phyloP scores from a whole-genome alignment of 1,140 invertebrate species.

The Oncopeltus fasciatus region DNA sequence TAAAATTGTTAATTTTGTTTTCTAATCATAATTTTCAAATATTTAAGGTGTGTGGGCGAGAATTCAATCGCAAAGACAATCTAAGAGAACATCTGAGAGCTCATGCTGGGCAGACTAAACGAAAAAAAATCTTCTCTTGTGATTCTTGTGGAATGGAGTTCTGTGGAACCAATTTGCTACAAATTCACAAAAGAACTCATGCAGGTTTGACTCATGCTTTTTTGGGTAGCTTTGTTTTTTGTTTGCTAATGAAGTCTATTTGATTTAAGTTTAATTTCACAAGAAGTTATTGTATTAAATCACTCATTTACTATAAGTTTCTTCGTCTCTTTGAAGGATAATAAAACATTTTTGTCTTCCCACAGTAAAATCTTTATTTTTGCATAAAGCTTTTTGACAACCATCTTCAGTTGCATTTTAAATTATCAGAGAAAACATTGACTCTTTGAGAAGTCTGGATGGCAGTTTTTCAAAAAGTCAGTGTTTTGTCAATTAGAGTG shows the following conservation, averaged over 20 bases:
- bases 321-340: no score
- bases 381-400: no score
- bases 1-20: background rate
- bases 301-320: no score
- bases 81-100: slow-evolving; percentile 55
- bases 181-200: slow-evolving; percentile 53
- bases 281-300: background rate
- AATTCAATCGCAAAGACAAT: slow-evolving; percentile 62
- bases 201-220: slow-evolving; percentile 34
- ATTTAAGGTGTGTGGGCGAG: slow-evolving; percentile 50
- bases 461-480: no score
- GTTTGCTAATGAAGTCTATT: background rate
- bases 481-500: no score
- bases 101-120: slow-evolving; percentile 49
- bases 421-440: no score
- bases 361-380: no score
- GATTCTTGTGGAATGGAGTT: slow-evolving; percentile 54
- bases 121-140: slow-evolving; percentile 48
- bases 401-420: no score
- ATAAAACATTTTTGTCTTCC: no score
- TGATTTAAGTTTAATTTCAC: background rate
- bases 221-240: background rate
- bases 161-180: slow-evolving; percentile 45
- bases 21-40: background rate
- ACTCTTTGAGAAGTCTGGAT: no score